Conservation (phyloP, 2,797 vertebrate species). For the Nasua narica region DNA sequence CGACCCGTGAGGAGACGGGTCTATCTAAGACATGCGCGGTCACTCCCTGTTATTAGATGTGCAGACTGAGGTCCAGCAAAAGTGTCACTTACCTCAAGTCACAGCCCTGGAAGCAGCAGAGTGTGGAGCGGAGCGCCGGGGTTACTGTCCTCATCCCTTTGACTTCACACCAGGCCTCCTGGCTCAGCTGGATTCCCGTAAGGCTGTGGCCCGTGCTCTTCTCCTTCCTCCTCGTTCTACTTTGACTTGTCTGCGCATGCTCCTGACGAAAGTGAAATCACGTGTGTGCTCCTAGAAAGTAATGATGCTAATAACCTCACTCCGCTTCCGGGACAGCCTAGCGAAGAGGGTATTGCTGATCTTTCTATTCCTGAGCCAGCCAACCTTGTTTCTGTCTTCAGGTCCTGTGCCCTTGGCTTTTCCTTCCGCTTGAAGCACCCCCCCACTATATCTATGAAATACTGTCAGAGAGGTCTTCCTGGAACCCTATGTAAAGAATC, state of each 20-base stretch:
- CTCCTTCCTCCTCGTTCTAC: neutral
- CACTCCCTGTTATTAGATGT: neutral
- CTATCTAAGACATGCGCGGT: neutral
- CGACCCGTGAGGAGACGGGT: neutral
- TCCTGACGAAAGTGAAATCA: neutral
- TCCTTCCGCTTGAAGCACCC: neutral
- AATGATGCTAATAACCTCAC: neutral
- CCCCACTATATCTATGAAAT: rapidly evolving
- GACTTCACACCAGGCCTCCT: neutral
- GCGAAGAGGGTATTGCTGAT: neutral
- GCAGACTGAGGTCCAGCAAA: neutral
- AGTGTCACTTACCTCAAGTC: neutral
- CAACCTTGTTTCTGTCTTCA: neutral
- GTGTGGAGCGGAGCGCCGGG: neutral
- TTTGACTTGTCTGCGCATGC: neutral
- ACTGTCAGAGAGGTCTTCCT: neutral
- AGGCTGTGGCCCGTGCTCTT: neutral
- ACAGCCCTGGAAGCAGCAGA: rapidly evolving
- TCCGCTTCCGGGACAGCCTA: neutral
- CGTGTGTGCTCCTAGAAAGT: neutral
- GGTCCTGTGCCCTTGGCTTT: neutral
- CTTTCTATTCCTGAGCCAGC: neutral
- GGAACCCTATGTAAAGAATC: neutral
- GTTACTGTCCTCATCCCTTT: rapidly evolving
- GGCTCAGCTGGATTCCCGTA: neutral